These are phyloP conservation scores for Hydrolagus colliei DNA, from an alignment of 2,797 vertebrate genomes.

Conservation along the genomic window DNA sequence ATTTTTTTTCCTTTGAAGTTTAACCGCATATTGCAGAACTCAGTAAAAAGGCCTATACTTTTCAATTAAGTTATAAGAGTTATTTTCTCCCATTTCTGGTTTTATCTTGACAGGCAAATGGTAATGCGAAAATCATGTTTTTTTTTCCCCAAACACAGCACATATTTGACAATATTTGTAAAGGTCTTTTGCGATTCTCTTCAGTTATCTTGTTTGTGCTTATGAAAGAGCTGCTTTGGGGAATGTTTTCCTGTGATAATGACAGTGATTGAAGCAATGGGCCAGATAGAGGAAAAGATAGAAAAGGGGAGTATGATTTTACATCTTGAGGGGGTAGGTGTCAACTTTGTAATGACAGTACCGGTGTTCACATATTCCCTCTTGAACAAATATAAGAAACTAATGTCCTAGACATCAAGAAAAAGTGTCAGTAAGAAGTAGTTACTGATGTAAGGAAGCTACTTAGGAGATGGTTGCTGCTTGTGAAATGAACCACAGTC, in stretches of 20 bases:
- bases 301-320: slow-evolving; percentile 17
- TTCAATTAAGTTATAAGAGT: background rate
- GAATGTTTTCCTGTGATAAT: slow-evolving; percentile 11
- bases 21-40: background rate
- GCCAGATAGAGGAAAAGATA: slow-evolving; percentile 10
- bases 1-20: background rate
- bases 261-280: slow-evolving; percentile 27
- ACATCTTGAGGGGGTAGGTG: slow-evolving; percentile 25
- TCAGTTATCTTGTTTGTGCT: slow-evolving; percentile 22
- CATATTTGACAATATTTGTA: background rate
- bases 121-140: background rate
- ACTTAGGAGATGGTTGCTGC: slow-evolving; percentile 36
- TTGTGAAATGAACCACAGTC: slow-evolving; percentile 39
- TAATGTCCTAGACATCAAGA: slow-evolving; percentile 33
- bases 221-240: slow-evolving; percentile 26
- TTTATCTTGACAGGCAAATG: slow-evolving; percentile 17
- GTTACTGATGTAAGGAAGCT: slow-evolving; percentile 36
- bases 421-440: slow-evolving; percentile 34
- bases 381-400: slow-evolving; percentile 29
- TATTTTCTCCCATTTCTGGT: background rate
- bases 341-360: slow-evolving; percentile 32
- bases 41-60: background rate
- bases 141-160: background rate
- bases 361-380: slow-evolving; percentile 30
- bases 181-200: slow-evolving; percentile 22